Evolutionary conservation across 2,113 vertebrate species (phyloP).

Genomic region (Mus spicilegus): DNA sequence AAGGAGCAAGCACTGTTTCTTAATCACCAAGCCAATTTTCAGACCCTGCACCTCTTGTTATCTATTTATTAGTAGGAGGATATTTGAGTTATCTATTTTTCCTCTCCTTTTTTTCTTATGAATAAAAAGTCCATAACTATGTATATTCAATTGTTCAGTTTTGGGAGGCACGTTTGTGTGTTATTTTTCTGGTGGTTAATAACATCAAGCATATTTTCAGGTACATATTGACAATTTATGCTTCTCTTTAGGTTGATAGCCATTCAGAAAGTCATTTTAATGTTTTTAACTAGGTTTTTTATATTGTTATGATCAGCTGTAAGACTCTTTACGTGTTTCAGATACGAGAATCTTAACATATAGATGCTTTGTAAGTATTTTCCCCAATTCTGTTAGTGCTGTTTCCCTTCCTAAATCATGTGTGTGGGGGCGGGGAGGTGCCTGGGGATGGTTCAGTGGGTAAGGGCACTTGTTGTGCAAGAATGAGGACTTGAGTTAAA

Average conservation of each 20-base stretch:
- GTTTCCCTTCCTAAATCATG: background rate
- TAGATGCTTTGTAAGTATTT: background rate
- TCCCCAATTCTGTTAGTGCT: background rate
- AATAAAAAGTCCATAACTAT: background rate
- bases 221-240: background rate
- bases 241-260: background rate
- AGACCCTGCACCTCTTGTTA: background rate
- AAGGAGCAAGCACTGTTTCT: background rate
- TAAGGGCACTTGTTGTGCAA: too few relatives aligned
- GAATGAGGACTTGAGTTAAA: background rate
- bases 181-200: background rate
- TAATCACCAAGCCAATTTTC: background rate
- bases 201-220: background rate
- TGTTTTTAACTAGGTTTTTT: background rate
- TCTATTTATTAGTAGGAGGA: background rate
- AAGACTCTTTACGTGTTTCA: constrained; percentile 4
- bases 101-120: background rate
- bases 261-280: background rate
- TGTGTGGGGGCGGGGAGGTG: too few relatives aligned
- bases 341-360: background rate
- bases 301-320: background rate
- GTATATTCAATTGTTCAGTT: background rate
- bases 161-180: background rate
- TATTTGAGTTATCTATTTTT: background rate
- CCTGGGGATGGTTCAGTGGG: background rate